A percentile compares a stretch with the other conserved stretches of the same genome.
phyloP scores from a whole-genome alignment of 2,797 vertebrate genomes.

The Poeciliopsis paucimaculata region DNA sequence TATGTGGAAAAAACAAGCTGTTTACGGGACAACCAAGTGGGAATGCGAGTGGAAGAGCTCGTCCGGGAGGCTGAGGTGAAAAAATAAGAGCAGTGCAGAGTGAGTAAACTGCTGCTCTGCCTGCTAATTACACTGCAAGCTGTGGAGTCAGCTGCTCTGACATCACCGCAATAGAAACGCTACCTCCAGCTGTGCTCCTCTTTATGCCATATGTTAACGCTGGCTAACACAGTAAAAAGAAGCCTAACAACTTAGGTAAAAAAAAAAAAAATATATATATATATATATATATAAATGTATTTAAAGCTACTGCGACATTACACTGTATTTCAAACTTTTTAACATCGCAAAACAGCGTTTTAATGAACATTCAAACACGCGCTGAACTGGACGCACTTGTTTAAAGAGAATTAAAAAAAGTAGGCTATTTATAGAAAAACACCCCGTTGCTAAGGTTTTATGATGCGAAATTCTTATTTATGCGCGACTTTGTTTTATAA shows the following conservation, averaged over 20 bases:
- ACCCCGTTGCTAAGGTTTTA: background rate
- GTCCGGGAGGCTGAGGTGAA: slow-evolving; percentile 64
- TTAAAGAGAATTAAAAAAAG: background rate
- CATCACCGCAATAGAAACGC: slow-evolving; percentile 99
- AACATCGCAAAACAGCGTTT: slow-evolving; percentile 17
- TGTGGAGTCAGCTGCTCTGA: slow-evolving; percentile 99
- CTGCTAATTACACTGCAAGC: slow-evolving; percentile 95
- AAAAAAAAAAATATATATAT: background rate
- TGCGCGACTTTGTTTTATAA: background rate
- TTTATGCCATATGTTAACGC: slow-evolving; percentile 99
- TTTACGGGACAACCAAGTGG: slow-evolving; percentile 47
- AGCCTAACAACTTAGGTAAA: slow-evolving; percentile 73
- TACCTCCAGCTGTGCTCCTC: slow-evolving; percentile 99
- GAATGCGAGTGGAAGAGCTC: slow-evolving; percentile 42
- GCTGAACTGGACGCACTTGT: slow-evolving; percentile 21
- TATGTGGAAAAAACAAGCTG: slow-evolving; percentile 38
- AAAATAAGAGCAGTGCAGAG: slow-evolving; percentile 69
- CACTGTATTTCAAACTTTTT: slow-evolving; percentile 31
- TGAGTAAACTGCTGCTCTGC: slow-evolving; percentile 86
- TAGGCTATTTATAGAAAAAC: background rate
- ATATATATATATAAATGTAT: background rate
- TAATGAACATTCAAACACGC: slow-evolving; percentile 29
- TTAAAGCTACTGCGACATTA: slow-evolving; percentile 3
- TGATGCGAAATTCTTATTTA: background rate
- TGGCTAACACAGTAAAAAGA: slow-evolving; percentile 69